phyloP scores from a whole-genome alignment of 2,113 vertebrate species.

The Microcebus murinus region DNA sequence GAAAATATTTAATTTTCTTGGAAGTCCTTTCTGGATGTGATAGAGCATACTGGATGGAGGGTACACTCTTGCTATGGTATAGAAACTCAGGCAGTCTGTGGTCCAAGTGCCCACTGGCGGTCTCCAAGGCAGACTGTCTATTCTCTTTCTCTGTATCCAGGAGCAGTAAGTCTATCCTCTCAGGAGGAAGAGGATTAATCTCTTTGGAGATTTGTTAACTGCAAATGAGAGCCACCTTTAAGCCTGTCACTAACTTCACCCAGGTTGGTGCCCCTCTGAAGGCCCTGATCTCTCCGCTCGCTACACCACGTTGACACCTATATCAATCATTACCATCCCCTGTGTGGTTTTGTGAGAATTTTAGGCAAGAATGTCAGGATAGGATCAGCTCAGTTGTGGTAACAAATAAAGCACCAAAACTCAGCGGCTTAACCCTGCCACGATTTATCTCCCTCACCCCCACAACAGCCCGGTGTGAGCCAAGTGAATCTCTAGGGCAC shows the following conservation, averaged over 20 bases:
- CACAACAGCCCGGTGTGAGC: not conserved
- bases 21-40: not conserved
- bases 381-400: not conserved
- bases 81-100: not conserved
- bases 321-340: not conserved
- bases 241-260: not conserved
- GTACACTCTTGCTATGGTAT: not conserved
- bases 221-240: not conserved
- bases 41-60: not conserved
- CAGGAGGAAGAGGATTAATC: not conserved
- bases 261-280: not conserved
- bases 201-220: not conserved
- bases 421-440: not conserved
- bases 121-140: not conserved
- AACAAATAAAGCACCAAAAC: not conserved
- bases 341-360: not conserved
- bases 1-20: not conserved
- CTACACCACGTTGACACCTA: no score
- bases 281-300: not conserved
- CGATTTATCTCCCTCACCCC: not conserved
- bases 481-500: not conserved
- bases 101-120: not conserved
- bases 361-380: not conserved
- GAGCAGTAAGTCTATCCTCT: not conserved
- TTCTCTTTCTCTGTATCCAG: not conserved